Evolutionary conservation across 2,888 invertebrate species (phyloP).

Genomic region (Melanchra persicariae): DNA sequence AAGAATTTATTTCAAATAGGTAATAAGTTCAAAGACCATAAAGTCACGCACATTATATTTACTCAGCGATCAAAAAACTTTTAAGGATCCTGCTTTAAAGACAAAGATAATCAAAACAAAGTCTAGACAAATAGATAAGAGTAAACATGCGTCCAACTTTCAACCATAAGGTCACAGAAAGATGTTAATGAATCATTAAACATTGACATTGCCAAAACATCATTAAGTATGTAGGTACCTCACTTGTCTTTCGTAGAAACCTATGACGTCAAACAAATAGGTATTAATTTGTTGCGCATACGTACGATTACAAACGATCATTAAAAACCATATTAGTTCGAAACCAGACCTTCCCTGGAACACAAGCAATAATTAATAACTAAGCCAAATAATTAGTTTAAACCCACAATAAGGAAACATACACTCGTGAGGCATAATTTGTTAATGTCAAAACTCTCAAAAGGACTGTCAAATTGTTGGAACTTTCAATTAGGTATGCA

Average conservation of each 20-base stretch:
- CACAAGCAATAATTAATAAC: slow-evolving; percentile 51
- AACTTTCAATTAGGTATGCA: slow-evolving; percentile 68
- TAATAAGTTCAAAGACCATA: not conserved
- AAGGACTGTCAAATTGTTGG: slow-evolving; percentile 63
- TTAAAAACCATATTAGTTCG: slow-evolving; percentile 42
- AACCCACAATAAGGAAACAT: slow-evolving; percentile 69
- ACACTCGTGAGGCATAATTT: slow-evolving; percentile 62
- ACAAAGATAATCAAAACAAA: not conserved
- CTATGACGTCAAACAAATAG: slow-evolving; percentile 22
- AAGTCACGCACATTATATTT: not conserved
- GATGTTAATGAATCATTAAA: slow-evolving; percentile 41
- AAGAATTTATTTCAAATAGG: too few relatives aligned
- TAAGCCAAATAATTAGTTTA: slow-evolving; percentile 46
- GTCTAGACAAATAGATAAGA: slow-evolving; percentile 5
- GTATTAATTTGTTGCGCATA: slow-evolving; percentile 1
- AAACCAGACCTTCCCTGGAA: slow-evolving; percentile 30
- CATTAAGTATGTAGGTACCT: not conserved
- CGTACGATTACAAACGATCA: slow-evolving; percentile 15
- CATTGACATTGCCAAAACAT: slow-evolving; percentile 40
- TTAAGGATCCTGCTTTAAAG: not conserved
- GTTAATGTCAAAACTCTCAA: slow-evolving; percentile 70
- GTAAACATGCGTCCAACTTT: slow-evolving; percentile 20
- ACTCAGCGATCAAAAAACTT: not conserved
- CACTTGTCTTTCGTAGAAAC: slow-evolving; percentile 22
- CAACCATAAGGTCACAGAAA: slow-evolving; percentile 25